phyloP scores from a whole-genome alignment of 1,140 invertebrate species.

The Uloborus diversus region DNA sequence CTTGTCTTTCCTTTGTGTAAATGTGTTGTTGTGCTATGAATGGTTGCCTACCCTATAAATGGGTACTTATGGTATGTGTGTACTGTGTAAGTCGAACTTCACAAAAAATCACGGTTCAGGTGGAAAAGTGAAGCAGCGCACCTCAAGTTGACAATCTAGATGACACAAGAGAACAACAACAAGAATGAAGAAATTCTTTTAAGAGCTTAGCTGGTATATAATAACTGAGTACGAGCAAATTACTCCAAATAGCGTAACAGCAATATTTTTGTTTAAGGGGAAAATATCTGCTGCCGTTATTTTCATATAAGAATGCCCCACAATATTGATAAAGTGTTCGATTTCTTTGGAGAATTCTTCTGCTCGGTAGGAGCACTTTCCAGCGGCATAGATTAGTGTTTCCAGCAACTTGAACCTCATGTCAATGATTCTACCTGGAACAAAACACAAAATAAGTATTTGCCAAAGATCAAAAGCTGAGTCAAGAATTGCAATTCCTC shows the following conservation, averaged over 20 bases:
- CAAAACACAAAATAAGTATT: neutral
- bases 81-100: no score
- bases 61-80: no score
- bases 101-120: no score
- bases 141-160: no score
- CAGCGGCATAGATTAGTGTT: neutral
- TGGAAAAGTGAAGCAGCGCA: no score
- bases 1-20: no score
- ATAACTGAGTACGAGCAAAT: constrained; percentile 27
- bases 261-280: constrained; percentile 1
- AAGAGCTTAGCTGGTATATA: no score
- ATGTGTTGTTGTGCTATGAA: no score
- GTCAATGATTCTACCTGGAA: constrained; percentile 1
- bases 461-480: neutral
- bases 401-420: neutral
- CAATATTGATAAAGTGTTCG: neutral
- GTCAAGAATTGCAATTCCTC: neutral
- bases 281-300: constrained; percentile 27
- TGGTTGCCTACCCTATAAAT: no score
- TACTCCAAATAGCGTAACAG: constrained; percentile 20
- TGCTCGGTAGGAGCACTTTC: neutral
- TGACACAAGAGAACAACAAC: no score
- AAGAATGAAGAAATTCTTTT: no score
- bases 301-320: constrained; percentile 22
- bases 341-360: constrained; percentile 1